phyloP scores from a whole-genome alignment of 1,140 invertebrate genomes.

The Tetragonula clypearis region DNA sequence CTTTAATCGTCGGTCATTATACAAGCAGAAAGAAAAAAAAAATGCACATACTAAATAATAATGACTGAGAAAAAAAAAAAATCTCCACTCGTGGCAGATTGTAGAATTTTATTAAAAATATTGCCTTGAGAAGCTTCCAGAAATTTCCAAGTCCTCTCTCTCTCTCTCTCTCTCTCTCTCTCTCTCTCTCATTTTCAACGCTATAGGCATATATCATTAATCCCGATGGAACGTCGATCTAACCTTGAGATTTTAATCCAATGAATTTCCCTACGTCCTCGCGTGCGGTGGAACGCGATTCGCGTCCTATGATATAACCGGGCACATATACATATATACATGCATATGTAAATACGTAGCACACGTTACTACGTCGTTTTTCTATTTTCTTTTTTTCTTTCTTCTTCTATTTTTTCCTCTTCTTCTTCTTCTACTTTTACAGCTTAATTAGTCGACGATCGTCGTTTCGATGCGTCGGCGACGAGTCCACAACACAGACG shows the following conservation, averaged over 20 bases:
- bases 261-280: slow-evolving; percentile 41
- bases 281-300: slow-evolving; percentile 32
- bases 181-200: background rate
- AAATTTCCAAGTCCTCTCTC: background rate
- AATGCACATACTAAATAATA: no score
- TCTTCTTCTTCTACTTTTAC: no score
- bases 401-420: no score
- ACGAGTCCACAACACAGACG: no score
- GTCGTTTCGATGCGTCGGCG: no score
- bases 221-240: background rate
- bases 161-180: no score
- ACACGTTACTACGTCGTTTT: slow-evolving; percentile 19
- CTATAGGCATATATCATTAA: background rate
- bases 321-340: background rate
- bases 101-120: background rate
- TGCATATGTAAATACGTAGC: background rate
- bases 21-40: no score
- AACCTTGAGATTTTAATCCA: slow-evolving; percentile 53
- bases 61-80: no score
- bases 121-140: background rate
- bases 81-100: background rate
- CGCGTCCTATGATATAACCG: slow-evolving; percentile 31
- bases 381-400: background rate
- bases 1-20: no score
- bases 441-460: background rate